phyloP scores from a whole-genome alignment of 92 coral and sea anemone genomes.

The Umimayanthus kanabou region DNA sequence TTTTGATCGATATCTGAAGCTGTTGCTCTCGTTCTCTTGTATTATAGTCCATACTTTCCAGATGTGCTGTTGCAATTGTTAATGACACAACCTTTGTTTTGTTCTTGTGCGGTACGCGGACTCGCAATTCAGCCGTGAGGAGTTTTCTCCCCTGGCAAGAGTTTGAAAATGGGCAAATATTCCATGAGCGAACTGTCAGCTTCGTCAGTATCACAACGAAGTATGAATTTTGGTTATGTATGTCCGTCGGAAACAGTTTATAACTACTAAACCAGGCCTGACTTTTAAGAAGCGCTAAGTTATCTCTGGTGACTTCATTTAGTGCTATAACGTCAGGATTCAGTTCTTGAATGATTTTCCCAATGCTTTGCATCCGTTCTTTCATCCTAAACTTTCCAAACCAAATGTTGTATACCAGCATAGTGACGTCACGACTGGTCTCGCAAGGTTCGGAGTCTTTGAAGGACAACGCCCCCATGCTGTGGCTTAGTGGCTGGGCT shows the following conservation, averaged over 20 bases:
- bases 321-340: constrained; percentile 58
- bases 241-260: constrained; percentile 16
- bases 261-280: constrained; percentile 62
- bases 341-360: constrained; percentile 40
- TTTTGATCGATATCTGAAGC: constrained; percentile 44
- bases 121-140: constrained; percentile 47
- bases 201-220: constrained; percentile 51
- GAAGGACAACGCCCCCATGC: not conserved
- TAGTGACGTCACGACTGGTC: not conserved
- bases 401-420: constrained; percentile 70
- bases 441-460: not conserved
- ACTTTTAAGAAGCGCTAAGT: constrained; percentile 31
- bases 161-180: constrained; percentile 44
- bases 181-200: constrained; percentile 50
- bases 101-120: not conserved
- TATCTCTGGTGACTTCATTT: constrained; percentile 62
- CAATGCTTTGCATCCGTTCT: constrained; percentile 57
- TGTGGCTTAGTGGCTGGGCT: not conserved
- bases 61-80: constrained; percentile 65
- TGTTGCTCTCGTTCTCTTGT: constrained; percentile 55
- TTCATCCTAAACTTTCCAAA: constrained; percentile 41
- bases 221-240: constrained; percentile 3
- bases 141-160: constrained; percentile 51
- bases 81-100: constrained; percentile 18
- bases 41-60: constrained; percentile 45